A percentile compares a stretch with the other conserved stretches of the same genome.
Conservation (phyloP, 1,140 invertebrate genomes). For the Nylanderia fulva region DNA sequence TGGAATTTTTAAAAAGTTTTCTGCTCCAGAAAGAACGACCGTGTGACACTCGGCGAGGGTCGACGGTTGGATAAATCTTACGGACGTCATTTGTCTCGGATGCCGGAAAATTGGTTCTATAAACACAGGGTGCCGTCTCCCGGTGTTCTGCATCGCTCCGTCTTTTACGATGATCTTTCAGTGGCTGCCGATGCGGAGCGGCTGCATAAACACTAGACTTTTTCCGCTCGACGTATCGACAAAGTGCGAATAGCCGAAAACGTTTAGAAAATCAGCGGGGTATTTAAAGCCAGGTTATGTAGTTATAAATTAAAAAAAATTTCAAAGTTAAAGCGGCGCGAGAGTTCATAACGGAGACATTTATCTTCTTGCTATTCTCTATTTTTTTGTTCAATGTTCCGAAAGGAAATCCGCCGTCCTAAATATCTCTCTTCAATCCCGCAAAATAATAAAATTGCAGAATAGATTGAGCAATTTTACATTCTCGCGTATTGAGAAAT, state of each 20-base stretch:
- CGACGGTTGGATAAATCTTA: not conserved
- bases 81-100: conserved; percentile 49
- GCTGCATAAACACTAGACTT: conserved; percentile 69
- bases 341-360: not conserved
- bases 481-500: conserved; percentile 7
- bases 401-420: not conserved
- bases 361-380: not conserved
- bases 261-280: conserved; percentile 11
- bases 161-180: conserved; percentile 57
- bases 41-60: conserved; percentile 22
- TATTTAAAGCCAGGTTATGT: not conserved
- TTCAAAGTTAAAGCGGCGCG: not conserved
- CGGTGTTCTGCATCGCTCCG: conserved; percentile 20
- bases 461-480: conserved; percentile 55
- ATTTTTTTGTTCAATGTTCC: not conserved
- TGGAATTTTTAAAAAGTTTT: conserved; percentile 9
- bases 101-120: conserved; percentile 71
- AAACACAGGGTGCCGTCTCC: conserved; percentile 61
- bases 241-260: conserved; percentile 49
- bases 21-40: not conserved
- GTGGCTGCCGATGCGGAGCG: conserved; percentile 47
- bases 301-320: not conserved
- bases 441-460: conserved; percentile 75
- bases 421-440: conserved; percentile 48
- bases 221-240: conserved; percentile 44